Evolutionary conservation across 2,113 vertebrate genomes (phyloP), one percentile per base, ranked within the genome.

Genomic region (Furnarius figulus): DNA sequence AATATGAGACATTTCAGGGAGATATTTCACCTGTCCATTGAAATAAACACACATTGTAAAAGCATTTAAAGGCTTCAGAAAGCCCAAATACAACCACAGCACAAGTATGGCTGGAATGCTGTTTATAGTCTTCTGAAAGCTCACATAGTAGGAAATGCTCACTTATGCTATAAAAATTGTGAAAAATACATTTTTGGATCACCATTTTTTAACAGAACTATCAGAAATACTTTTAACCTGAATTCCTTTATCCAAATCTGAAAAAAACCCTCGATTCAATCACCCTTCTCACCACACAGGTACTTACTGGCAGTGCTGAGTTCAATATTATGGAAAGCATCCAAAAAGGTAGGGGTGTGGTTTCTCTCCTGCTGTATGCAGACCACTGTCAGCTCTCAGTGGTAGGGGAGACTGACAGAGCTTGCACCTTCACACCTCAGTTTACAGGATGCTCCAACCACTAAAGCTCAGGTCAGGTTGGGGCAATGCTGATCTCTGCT

Each of bases 21-120:
- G 75, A 70, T 91, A 67, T 77, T 92, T 83, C 35, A 61, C 6
- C 24, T 27, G 28, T 37, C 50, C 27, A 72, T 95, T 88, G 92
- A 89, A 96, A 94, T 65, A 91, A 94, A 84, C 56, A 93, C 56
- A 78, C 53, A 66, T 8, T 67, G 37, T 67, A 86, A 93, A 92
- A 93, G n/a, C 61, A 88, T 85, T 86, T 74, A 59, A 83, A 61
- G 76, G 42, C 28, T 91, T 65, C 82, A 90, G 68, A 91, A 92
- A 83, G 39, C 40, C 83, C 65, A 67, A 84, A 71, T 92, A 46
- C 68, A 94, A 72, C 67, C 59, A 63, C 40, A 52, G 59, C 20
- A 55, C 55, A 91, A 94, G 22, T 66, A 94, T 78, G 79, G 76
- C 27, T 86, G 90, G 95, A 96, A 95, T 93, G 93, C 14, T 95